Conservation (phyloP, 1,140 invertebrate genomes). For the Anastatus disparis region DNA sequence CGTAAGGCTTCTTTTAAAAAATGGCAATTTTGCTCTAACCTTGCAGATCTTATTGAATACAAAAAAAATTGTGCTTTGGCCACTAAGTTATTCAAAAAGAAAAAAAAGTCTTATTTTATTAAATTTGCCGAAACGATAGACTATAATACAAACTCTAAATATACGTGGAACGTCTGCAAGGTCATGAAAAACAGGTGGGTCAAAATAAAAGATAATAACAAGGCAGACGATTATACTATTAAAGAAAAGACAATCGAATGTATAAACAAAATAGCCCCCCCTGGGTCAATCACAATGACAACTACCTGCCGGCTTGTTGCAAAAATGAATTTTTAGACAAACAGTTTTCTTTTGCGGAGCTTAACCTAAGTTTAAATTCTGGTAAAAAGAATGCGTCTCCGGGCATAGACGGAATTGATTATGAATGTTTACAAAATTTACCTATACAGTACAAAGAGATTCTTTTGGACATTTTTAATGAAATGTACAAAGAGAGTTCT, state of each 20-base stretch:
- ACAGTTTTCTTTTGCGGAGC: neutral
- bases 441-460: neutral
- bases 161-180: neutral
- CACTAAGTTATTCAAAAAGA: neutral
- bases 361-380: neutral
- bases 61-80: neutral
- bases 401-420: conserved; percentile 1
- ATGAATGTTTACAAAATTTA: neutral
- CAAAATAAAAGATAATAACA: neutral
- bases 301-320: neutral
- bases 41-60: neutral
- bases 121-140: neutral
- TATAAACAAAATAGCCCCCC: neutral
- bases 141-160: neutral
- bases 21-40: neutral
- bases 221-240: no score
- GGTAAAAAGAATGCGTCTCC: neutral
- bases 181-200: conserved; percentile 5
- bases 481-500: neutral
- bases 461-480: conserved; percentile 3
- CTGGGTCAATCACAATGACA: neutral
- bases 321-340: neutral
- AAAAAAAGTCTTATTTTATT: neutral
- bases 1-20: neutral
- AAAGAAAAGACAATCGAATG: neutral